Evolutionary conservation across 2,888 invertebrate genomes (phyloP).

Genomic region (Cylindroiulus punctatus): DNA sequence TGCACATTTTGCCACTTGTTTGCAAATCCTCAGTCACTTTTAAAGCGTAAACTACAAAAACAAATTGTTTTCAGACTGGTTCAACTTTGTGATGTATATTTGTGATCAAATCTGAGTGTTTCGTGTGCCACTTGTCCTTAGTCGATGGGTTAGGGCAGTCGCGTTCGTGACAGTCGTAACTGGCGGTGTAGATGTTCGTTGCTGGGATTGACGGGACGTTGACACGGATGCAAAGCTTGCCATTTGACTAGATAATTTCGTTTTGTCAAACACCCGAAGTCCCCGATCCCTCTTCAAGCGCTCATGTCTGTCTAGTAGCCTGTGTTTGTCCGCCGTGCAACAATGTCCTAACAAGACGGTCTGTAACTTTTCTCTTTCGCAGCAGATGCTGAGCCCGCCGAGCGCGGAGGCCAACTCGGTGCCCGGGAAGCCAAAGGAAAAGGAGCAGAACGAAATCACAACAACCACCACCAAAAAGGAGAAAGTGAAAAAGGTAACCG

Average conservation of each 20-base stretch:
- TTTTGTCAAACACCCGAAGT: not conserved
- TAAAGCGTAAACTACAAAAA: not conserved
- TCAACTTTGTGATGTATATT: conserved; percentile 34
- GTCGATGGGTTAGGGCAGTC: too few relatives aligned
- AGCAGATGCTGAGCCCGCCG: conserved; percentile 44
- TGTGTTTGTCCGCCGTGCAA: too few relatives aligned
- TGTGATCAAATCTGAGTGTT: conserved; percentile 44
- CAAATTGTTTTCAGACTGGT: not conserved
- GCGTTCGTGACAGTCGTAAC: too few relatives aligned
- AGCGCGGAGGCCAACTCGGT: conserved; percentile 8
- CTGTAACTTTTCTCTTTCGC: conserved; percentile 52
- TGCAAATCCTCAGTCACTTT: not conserved
- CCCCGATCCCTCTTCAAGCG: not conserved
- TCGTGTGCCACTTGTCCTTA: not conserved
- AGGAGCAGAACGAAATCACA: conserved; percentile 1
- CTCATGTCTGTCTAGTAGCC: not conserved
- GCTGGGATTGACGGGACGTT: not conserved
- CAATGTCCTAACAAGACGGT: not conserved
- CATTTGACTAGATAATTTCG: not conserved
- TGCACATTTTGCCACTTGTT: too few relatives aligned
- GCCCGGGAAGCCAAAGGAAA: conserved; percentile 22
- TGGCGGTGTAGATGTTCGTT: too few relatives aligned
- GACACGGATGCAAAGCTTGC: not conserved
- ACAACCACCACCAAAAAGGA: conserved; percentile 36
- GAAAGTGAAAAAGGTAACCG: conserved; percentile 53